Evolutionary conservation across 2,888 invertebrate species (phyloP), one percentile per base, ranked within the genome.

Genomic region (Hirtodrosophila alboralis): DNA sequence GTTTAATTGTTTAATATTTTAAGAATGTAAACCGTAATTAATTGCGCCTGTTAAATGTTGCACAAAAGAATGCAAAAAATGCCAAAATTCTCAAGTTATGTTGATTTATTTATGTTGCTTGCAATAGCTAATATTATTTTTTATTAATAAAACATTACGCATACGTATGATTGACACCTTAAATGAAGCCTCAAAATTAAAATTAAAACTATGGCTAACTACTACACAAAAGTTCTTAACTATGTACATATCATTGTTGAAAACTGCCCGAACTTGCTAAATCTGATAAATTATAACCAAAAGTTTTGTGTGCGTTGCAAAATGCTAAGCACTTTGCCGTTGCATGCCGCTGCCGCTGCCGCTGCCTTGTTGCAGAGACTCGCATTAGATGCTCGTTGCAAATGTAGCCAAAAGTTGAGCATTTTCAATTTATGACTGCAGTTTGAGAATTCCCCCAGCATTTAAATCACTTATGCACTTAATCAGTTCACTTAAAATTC

Each of bases 201-300:
- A 34, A 34, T 4, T 9, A 34, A 9, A 14, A 9, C 7, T 18
- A n/a, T 3, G 6, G 9, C 13, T 9, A 7, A 13, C 4, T n/a
- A 6, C 10, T 16, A 51, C 65, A 4, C 4, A 23, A n/a, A 64
- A 62, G 59, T 56, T 57, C 60, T 71, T 60, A 78, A 58, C 60
- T 63, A 45, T 77, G 73, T 62, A 58, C 67, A 80, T 45, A 41
- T 56, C 63, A 64, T 68, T 81, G 81, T 75, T 83, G 49, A 49
- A 57, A 78, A 75, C 78, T 83, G 75, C 62, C 75, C 56, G 21
- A 69, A 66, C 40, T 62, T 75, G 58, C 51, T 30, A 70, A 70
- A 79, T 79, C 80, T 67, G 63, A 84, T 83, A 77, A 77, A 75
- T 83, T 79, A 83, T 70, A 66, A 64, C 62, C 45, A 53, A 49